Evolutionary conservation across 1,140 invertebrate species (phyloP), one percentile per base, ranked within the genome.

Genomic region (Tenebrio molitor): DNA sequence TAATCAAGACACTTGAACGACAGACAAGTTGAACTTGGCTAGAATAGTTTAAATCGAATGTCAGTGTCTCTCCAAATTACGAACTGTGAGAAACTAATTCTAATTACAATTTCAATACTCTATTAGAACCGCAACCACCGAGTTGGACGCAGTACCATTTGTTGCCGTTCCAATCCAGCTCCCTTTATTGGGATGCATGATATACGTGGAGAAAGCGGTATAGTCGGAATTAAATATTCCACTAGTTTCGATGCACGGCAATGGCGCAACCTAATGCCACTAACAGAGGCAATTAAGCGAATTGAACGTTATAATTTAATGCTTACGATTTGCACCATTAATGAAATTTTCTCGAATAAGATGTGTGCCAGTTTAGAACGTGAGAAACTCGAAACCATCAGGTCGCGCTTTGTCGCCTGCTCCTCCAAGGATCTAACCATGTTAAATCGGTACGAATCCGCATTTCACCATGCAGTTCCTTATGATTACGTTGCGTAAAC

Each of bases 71-170:
- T 33, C 39, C 36, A 33, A 42, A 63, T 71, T 71, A 50, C 69
- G 58, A 63, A 63, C 41, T 44, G 42, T 63, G 34, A 50, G 69
- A 66, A 66, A 71, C 69, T 44, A 63, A 71, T 33, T 71, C 69
- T 71, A 71, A 71, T 71, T 71, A 71, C 42, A 71, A 71, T 71
- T 71, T 64, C 69, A 71, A 34, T 71, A 64, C 23, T 71, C 69
- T 58, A 64, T 71, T 44, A 58, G 36, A 66, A 34, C 25, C 33
- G 14, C 33, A 66, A 17, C 64, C 64, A 42, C 34, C 42, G 29
- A 50, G 15, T 25, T 69, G 67, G 67, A 69, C 67, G 16, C 29
- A 36, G 44, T 50, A 39, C 29, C 50, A 69, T 69, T 69, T 69
- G 67, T 69, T 69, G 44, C 41, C 67, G 12, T 53, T 53, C 29